These are phyloP conservation scores for Diadegma fenestrale DNA, from an alignment of 2,888 invertebrate species.

Conservation along the genomic window DNA sequence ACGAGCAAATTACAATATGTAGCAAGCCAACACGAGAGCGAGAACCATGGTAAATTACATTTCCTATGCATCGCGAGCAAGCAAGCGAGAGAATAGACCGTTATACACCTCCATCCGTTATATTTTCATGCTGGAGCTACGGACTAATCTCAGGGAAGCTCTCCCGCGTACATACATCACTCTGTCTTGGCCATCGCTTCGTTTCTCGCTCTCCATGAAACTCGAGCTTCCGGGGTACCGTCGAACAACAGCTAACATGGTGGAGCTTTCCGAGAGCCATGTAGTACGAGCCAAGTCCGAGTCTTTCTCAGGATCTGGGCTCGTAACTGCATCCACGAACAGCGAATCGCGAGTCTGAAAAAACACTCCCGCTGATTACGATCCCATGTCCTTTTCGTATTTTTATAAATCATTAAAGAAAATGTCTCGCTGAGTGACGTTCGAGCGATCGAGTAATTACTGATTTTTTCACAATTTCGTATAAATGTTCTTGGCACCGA, in stretches of 20 bases:
- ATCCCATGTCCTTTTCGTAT: neutral
- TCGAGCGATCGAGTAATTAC: too few species aligned
- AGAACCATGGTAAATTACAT: slow-evolving; percentile 61
- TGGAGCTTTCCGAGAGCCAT: slow-evolving; percentile 16
- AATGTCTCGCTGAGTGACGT: too few species aligned
- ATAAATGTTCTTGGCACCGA: too few species aligned
- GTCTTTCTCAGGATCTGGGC: slow-evolving; percentile 2
- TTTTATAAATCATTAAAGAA: neutral
- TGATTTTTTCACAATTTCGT: too few species aligned
- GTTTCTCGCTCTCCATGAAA: slow-evolving; percentile 24
- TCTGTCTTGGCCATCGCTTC: slow-evolving; percentile 32
- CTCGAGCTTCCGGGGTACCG: slow-evolving; percentile 63
- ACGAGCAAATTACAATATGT: slow-evolving; percentile 54
- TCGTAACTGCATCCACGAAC: slow-evolving; percentile 12
- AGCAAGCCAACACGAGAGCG: slow-evolving; percentile 9
- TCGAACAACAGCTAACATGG: slow-evolving; percentile 39
- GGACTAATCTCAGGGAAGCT: slow-evolving; percentile 63
- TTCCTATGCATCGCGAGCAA: slow-evolving; percentile 54
- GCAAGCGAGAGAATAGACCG: slow-evolving; percentile 59
- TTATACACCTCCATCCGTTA: slow-evolving; percentile 70
- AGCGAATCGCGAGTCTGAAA: neutral
- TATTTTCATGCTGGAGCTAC: slow-evolving; percentile 66
- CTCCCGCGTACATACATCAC: slow-evolving; percentile 44
- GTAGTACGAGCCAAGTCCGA: slow-evolving; percentile 28
- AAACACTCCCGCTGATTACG: neutral